Conservation (phyloP, 2,797 vertebrate species). For the Poeciliopsis turneri region DNA sequence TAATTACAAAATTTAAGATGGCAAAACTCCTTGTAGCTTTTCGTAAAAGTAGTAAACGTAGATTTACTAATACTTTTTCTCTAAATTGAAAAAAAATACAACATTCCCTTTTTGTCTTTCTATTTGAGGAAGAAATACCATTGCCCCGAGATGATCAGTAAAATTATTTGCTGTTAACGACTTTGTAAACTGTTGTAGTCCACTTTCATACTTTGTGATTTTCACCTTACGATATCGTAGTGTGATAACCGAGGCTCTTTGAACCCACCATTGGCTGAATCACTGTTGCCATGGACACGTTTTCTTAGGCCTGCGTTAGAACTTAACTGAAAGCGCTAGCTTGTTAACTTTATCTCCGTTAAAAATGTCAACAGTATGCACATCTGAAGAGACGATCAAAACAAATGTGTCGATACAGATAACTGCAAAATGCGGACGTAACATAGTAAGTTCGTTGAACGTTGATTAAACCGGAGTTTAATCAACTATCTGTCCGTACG, state of each 20-base stretch:
- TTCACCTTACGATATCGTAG: background rate
- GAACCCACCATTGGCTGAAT: conserved; percentile 10
- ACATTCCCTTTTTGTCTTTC: background rate
- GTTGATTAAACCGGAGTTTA: background rate
- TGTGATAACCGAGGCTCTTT: background rate
- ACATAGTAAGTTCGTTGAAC: conserved; percentile 37
- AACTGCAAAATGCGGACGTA: conserved; percentile 42
- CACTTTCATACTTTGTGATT: background rate
- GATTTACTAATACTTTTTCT: no score
- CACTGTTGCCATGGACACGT: conserved; percentile 25
- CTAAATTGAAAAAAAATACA: background rate
- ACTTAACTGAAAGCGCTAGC: accelerated
- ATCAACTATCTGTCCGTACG: background rate
- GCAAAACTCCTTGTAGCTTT: background rate
- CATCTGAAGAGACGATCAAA: background rate
- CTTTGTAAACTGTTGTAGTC: background rate
- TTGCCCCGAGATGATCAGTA: background rate
- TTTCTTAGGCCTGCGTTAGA: background rate
- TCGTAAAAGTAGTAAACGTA: no score
- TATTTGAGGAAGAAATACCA: background rate
- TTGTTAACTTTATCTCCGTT: accelerated
- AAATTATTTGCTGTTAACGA: background rate
- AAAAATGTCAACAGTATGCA: conserved; percentile 22
- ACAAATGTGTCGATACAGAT: conserved; percentile 8
- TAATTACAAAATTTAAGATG: background rate